These are phyloP conservation scores for Diplogasteroides magnus DNA, from an alignment of 1,140 invertebrate species.

Conservation along the genomic window DNA sequence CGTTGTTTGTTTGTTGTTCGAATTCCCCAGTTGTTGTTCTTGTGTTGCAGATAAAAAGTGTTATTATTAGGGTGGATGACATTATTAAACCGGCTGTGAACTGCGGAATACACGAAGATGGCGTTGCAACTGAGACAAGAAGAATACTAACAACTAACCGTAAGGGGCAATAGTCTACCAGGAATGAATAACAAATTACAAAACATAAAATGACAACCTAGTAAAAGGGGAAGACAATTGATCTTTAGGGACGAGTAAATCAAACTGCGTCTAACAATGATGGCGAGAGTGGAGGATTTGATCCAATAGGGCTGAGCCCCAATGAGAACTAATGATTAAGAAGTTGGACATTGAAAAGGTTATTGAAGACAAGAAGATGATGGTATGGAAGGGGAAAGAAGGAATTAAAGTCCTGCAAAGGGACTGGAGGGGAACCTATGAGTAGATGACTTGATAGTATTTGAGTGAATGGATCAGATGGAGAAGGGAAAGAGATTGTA, in stretches of 20 bases:
- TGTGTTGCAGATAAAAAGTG: background rate
- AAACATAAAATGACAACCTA: background rate
- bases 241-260: background rate
- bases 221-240: background rate
- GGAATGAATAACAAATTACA: no score
- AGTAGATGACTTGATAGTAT: background rate
- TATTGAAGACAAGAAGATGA: background rate
- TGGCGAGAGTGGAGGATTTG: no score
- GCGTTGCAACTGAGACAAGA: background rate
- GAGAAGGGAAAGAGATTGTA: background rate
- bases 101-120: background rate
- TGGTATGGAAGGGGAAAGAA: background rate
- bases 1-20: slow-evolving; percentile 7
- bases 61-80: background rate
- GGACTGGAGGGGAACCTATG: background rate
- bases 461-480: background rate
- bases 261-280: no score
- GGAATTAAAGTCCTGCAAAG: background rate
- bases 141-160: background rate
- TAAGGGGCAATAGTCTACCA: no score
- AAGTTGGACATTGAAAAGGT: background rate
- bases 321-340: background rate
- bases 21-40: background rate
- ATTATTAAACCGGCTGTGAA: background rate
- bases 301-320: no score